A percentile compares a stretch with the other conserved stretches of the same genome.
Conservation (phyloP, 1,140 invertebrate genomes). For the Hetaerina americana region DNA sequence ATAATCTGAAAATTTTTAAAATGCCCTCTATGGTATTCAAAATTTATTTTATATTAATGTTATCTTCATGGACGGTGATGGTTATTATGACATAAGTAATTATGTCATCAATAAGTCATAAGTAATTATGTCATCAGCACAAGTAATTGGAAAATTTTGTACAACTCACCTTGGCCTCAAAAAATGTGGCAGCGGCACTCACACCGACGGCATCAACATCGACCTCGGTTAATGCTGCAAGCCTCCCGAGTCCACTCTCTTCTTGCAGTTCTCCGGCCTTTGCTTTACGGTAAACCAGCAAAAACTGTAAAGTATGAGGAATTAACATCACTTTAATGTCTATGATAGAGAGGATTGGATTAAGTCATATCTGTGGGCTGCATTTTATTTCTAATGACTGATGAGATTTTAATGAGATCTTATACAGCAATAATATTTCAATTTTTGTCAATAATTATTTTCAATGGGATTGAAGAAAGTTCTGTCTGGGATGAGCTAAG, state of each 20-base stretch:
- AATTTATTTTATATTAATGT: not conserved
- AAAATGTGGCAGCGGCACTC: slow-evolving; percentile 78
- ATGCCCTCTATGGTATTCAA: too few relatives aligned
- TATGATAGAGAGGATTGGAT: too few relatives aligned
- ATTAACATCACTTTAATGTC: too few relatives aligned
- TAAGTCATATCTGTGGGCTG: too few relatives aligned
- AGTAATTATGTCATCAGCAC: not conserved
- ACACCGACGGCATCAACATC: slow-evolving; percentile 81
- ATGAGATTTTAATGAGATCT: too few relatives aligned
- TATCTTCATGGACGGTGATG: not conserved
- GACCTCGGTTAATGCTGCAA: slow-evolving; percentile 73
- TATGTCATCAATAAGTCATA: not conserved
- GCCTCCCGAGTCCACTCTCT: slow-evolving; percentile 66
- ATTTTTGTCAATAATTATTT: too few relatives aligned
- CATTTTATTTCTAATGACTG: too few relatives aligned
- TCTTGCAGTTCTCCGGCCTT: slow-evolving; percentile 66
- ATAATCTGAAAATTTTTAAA: too few relatives aligned
- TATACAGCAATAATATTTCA: too few relatives aligned
- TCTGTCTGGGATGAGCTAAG: too few relatives aligned
- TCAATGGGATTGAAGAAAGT: too few relatives aligned
- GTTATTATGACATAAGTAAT: not conserved
- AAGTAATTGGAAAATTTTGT: not conserved
- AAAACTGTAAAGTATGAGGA: slow-evolving; percentile 42
- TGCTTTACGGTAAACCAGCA: slow-evolving; percentile 78
- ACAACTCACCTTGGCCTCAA: slow-evolving; percentile 64